A percentile compares a stretch with the other conserved stretches of the same genome.
Conservation (phyloP, 2,888 invertebrate species). For the Eueremaeus valkanovi region DNA sequence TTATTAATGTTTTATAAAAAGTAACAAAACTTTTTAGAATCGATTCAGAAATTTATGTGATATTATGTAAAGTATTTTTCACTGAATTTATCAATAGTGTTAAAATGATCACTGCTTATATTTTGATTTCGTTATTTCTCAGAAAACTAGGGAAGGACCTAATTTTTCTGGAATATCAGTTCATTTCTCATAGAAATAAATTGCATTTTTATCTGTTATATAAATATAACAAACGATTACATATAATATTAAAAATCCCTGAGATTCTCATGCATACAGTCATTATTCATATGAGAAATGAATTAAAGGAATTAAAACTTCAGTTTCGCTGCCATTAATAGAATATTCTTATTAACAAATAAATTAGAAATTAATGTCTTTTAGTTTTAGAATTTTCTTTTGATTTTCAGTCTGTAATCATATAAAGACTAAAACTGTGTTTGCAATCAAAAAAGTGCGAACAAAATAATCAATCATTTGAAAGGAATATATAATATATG, state of each 20-base stretch:
- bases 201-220: background rate
- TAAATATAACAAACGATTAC: background rate
- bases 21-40: background rate
- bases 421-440: background rate
- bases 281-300: background rate
- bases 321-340: background rate
- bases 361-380: background rate
- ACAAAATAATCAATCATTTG: background rate
- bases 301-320: background rate
- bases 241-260: constrained; percentile 10
- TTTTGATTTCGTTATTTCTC: background rate
- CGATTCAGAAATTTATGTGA: too few relatives aligned
- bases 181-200: background rate
- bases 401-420: background rate
- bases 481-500: background rate
- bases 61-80: background rate
- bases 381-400: background rate
- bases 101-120: constrained; percentile 4
- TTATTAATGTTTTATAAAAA: background rate
- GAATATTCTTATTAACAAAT: too few relatives aligned
- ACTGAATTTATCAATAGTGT: background rate
- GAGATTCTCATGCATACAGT: constrained; percentile 14
- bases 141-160: too few relatives aligned
- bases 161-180: background rate
- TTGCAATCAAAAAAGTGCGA: background rate